Base-by-base conservation (phyloP, 2,888 invertebrate genomes). In the Philopedon plagiatum region DNA sequence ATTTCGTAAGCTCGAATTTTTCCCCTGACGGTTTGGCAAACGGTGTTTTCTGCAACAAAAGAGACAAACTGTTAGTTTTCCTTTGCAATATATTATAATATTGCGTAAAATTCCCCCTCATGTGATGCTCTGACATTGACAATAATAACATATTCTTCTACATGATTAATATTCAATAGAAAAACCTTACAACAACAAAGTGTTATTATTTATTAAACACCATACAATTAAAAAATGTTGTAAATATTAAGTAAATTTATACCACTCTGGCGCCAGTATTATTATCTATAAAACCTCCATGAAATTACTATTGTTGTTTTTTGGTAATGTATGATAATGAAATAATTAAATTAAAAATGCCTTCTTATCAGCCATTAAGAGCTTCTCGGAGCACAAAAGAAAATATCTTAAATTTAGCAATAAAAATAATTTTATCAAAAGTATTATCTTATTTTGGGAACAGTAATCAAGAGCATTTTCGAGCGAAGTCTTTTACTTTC, bases 1-100 rank as follows among this genome's bases (percentile, higher is more conserved):
- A 94, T 75, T 90, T 89, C 0, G 93, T 93, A 74, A 95, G 87
- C 80, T 95, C 94, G 49, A 90, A 90, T 79, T 92, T 91, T 0
- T 90, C 89, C 78, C 90, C 92, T 71, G 90, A 89, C 0, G 73
- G 75, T 74, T 90, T 92, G 51, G 93, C 93, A 82, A 94, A 94
- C 2, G 94, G 93, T 58, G 93, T 92, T 85, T 93, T 93, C 94
- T 94, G 88, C 1, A 90, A 87, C 37, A 74, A 76, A 69, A 67
- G 5, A 41, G 8, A 23, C 9, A 58, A 39, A 34, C 1, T 21
- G 19, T 46, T 46, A 46, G 15, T 21, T 21, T 46, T 46, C 34
- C 7, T 26, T 26, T n/a, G 39, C 13, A 3, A 13, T n/a, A 7
- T 2, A 34, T 7, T 29, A 29, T 29, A 29, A 4, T 29, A 29